A percentile compares a stretch with the other conserved stretches of the same genome.
These are phyloP conservation scores for Enteromius radiatus DNA, from an alignment of 2,797 vertebrate genomes.

Conservation along the genomic window DNA sequence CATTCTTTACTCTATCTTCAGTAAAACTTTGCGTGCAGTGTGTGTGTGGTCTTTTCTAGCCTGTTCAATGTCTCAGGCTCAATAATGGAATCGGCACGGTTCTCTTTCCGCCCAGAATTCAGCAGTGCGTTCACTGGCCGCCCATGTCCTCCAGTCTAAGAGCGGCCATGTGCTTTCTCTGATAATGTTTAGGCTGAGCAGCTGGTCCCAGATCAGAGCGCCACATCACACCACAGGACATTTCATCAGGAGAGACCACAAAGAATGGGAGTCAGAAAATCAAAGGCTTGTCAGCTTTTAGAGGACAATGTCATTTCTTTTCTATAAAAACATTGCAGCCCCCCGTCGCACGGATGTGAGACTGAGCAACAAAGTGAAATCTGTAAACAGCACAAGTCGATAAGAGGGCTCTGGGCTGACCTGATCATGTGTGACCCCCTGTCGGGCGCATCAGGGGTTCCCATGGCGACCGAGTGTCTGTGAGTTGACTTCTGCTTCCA, in stretches of 20 bases:
- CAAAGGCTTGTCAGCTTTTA: conserved; percentile 48
- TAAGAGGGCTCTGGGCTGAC: conserved; percentile 39
- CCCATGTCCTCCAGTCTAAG: conserved; percentile 4
- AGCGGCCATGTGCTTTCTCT: conserved; percentile 42
- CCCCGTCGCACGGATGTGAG: conserved; percentile 29
- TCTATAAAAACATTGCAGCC: conserved; percentile 17
- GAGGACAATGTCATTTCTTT: conserved; percentile 46
- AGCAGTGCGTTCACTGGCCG: conserved; percentile 3
- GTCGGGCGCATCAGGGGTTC: conserved; percentile 42
- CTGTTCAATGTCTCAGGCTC: not conserved
- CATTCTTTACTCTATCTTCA: not conserved
- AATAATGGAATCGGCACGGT: not conserved
- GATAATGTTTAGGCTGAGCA: conserved; percentile 53
- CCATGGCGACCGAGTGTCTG: conserved; percentile 36
- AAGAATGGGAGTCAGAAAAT: conserved; percentile 38
- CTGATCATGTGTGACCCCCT: conserved; percentile 54
- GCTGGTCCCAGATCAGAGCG: conserved; percentile 42
- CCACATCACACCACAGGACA: conserved; percentile 49
- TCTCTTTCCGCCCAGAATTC: not conserved
- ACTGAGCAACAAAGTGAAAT: conserved; percentile 38
- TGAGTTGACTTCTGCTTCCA: conserved; percentile 24
- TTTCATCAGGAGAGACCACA: conserved; percentile 45
- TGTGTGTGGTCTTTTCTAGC: not conserved
- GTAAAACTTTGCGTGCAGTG: not conserved
- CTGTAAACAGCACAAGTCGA: conserved; percentile 48